phyloP scores from a whole-genome alignment of 2,113 vertebrate species.

The Oreochromis aureus region DNA sequence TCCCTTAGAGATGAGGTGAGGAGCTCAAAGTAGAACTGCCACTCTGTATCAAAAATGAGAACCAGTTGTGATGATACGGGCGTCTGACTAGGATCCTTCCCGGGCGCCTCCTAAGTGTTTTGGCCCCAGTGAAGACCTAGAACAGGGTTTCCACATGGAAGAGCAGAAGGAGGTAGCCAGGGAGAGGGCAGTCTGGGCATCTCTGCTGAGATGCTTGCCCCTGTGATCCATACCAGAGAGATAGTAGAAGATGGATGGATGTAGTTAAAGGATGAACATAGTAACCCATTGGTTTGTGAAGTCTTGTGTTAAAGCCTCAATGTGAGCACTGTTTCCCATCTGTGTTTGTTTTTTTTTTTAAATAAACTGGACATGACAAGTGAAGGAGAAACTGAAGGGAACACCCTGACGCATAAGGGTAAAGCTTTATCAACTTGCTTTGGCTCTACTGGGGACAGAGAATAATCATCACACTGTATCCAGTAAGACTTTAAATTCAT shows the following conservation, averaged over 20 bases:
- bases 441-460: not conserved
- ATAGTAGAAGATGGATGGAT: not conserved
- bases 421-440: not conserved
- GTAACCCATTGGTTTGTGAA: not conserved
- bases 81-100: not conserved
- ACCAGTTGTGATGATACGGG: not conserved
- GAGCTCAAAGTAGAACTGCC: not conserved
- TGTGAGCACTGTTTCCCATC: not conserved
- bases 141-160: not conserved
- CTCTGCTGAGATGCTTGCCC: not conserved
- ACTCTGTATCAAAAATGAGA: not conserved
- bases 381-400: not conserved
- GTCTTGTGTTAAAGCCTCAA: not conserved
- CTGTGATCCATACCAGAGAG: not conserved
- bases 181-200: not conserved
- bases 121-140: not conserved
- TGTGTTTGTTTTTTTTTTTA: rapidly evolving
- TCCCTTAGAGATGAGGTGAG: not conserved
- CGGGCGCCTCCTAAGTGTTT: not conserved
- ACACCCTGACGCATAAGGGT: not conserved
- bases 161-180: not conserved
- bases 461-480: not conserved
- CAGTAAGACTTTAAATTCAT: not conserved
- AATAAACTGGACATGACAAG: not conserved
- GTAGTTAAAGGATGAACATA: not conserved